Evolutionary conservation across 2,113 vertebrate species (phyloP).

Genomic region (Oreochromis aureus): DNA sequence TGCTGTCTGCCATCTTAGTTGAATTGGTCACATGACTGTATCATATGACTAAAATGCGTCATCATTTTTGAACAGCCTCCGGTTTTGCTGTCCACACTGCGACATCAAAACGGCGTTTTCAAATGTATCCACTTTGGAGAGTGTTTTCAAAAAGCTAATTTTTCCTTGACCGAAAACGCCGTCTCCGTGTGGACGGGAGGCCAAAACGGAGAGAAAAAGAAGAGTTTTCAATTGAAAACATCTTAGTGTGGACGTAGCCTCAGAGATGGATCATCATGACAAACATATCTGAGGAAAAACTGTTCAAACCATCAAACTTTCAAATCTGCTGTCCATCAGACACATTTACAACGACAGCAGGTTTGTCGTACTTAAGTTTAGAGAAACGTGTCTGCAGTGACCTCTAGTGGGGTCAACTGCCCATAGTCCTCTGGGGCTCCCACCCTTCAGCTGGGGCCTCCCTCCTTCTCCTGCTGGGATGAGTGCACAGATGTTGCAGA

Average conservation of each 20-base stretch:
- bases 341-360: neutral
- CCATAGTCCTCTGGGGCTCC: neutral
- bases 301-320: neutral
- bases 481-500: neutral
- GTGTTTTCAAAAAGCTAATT: too few species aligned
- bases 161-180: too few species aligned
- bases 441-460: too few species aligned
- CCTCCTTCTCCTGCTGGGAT: neutral
- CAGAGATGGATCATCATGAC: neutral
- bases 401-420: neutral
- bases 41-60: too few species aligned
- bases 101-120: too few species aligned
- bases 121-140: too few species aligned
- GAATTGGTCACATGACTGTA: too few species aligned
- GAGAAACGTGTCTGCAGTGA: neutral
- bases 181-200: too few species aligned
- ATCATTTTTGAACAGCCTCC: too few species aligned
- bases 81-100: too few species aligned
- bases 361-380: neutral
- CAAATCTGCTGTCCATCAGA: neutral
- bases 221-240: neutral
- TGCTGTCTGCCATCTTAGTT: too few species aligned
- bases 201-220: neutral
- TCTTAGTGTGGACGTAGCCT: neutral
- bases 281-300: neutral